Evolutionary conservation across 2,113 vertebrate species (phyloP).

Genomic region (Chrysemys picta): DNA sequence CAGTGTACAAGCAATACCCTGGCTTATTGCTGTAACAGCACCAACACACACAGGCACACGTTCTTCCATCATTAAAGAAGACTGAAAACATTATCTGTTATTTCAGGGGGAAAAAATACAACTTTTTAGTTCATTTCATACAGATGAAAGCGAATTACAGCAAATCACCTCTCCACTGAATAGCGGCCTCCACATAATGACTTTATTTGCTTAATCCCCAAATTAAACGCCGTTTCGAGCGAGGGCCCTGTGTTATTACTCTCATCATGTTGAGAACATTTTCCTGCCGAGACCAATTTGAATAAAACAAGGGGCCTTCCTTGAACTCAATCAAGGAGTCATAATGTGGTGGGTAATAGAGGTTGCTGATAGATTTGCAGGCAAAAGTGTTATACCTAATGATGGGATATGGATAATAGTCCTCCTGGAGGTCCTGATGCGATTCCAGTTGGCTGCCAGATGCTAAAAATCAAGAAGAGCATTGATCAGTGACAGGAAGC

Average conservation of each 20-base stretch:
- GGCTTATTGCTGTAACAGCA: slow-evolving; percentile 78
- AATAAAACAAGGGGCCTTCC: slow-evolving; percentile 95
- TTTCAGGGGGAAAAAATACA: slow-evolving; percentile 77
- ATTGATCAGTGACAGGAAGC: slow-evolving; percentile 92
- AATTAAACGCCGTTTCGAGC: slow-evolving; percentile 95
- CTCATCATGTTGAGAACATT: slow-evolving; percentile 96
- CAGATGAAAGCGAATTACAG: slow-evolving; percentile 90
- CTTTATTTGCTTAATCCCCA: slow-evolving; percentile 99
- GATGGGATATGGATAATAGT: slow-evolving; percentile 99
- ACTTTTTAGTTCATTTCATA: slow-evolving; percentile 94
- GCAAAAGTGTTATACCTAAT: slow-evolving; percentile 96
- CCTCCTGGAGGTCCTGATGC: slow-evolving; percentile 97
- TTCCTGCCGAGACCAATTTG: slow-evolving; percentile 99
- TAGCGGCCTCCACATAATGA: slow-evolving; percentile 92
- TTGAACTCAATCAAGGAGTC: slow-evolving; percentile 93
- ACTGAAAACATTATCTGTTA: slow-evolving; percentile 81
- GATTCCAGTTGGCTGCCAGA: slow-evolving; percentile 99
- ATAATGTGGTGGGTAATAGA: slow-evolving; percentile 93
- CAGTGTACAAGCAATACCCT: slow-evolving; percentile 86
- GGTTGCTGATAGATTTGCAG: slow-evolving; percentile 94
- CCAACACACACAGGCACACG: slow-evolving; percentile 65
- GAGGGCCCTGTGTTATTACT: slow-evolving; percentile 92
- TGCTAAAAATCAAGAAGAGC: slow-evolving; percentile 93
- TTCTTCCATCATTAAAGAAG: slow-evolving; percentile 76
- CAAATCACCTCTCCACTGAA: slow-evolving; percentile 92